Conservation (phyloP, 2,888 invertebrate genomes). For the Ormyrus thymus region DNA sequence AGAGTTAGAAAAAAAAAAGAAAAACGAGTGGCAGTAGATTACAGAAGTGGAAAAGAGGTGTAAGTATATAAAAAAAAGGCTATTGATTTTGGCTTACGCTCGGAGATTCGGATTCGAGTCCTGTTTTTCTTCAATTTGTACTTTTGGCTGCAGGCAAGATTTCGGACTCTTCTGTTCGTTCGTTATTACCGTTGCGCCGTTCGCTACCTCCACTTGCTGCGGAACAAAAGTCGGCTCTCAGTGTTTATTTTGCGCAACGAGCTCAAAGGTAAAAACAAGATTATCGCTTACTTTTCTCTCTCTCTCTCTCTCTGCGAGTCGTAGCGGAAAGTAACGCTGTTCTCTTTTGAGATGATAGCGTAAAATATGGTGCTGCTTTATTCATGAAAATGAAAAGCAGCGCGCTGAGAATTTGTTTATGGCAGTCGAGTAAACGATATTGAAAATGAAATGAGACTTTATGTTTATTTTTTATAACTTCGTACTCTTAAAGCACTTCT, state of each 20-base stretch:
- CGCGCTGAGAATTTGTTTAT: no score
- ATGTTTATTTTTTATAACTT: no score
- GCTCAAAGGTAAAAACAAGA: no score
- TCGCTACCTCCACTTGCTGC: slow-evolving; percentile 28
- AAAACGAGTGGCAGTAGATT: background rate
- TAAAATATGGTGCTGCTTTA: no score
- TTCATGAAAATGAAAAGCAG: no score
- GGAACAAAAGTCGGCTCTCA: background rate
- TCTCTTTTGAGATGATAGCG: no score
- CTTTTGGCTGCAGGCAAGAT: slow-evolving; percentile 13
- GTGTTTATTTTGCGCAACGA: background rate
- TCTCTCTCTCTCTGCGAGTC: no score
- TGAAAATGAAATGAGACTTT: no score
- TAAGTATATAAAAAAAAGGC: slow-evolving; percentile 3
- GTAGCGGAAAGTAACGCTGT: no score
- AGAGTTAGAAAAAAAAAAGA: background rate
- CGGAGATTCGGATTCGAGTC: slow-evolving; percentile 22
- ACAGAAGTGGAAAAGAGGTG: background rate
- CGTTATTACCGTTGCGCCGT: background rate
- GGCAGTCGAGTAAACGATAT: no score
- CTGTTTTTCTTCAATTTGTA: slow-evolving; percentile 40
- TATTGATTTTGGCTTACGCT: slow-evolving; percentile 51
- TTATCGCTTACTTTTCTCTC: no score
- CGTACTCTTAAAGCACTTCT: no score
- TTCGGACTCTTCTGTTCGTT: slow-evolving; percentile 20